A percentile compares a stretch with the other conserved stretches of the same genome.
Conservation (phyloP, 1,140 invertebrate species). For the Pseudomyrmex concolor region DNA sequence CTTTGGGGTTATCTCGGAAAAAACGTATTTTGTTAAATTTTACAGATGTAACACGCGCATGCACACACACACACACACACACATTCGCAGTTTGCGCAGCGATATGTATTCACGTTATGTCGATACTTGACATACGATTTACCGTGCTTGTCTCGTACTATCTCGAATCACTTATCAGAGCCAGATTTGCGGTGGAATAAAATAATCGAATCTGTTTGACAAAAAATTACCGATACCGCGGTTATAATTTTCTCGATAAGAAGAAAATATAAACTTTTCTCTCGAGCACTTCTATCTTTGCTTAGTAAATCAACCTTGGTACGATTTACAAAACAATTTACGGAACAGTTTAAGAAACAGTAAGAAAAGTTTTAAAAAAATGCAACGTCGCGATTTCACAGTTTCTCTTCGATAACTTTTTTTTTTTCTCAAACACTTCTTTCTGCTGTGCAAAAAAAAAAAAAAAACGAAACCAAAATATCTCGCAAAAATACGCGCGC, state of each 20-base stretch:
- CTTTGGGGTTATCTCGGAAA: constrained; percentile 14
- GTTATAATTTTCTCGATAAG: neutral
- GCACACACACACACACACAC: no score
- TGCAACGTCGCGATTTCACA: no score
- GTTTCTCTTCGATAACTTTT: neutral
- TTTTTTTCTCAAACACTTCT: neutral
- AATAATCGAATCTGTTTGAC: neutral
- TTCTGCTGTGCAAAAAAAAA: neutral
- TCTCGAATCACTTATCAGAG: neutral
- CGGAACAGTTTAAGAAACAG: neutral
- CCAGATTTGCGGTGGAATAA: neutral
- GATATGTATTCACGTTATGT: neutral
- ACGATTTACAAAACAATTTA: neutral
- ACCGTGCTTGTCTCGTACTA: neutral
- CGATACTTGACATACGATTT: constrained; percentile 7
- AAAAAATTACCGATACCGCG: neutral
- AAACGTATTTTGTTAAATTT: constrained; percentile 37
- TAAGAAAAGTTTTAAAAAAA: no score
- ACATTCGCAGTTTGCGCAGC: neutral
- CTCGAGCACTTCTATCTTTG: no score
- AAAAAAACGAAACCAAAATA: neutral
- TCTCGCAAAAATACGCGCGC: neutral
- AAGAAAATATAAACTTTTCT: neutral
- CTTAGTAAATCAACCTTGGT: no score
- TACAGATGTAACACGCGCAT: neutral